Conservation (phyloP, 2,113 vertebrate genomes). For the Corvus moneduloides region DNA sequence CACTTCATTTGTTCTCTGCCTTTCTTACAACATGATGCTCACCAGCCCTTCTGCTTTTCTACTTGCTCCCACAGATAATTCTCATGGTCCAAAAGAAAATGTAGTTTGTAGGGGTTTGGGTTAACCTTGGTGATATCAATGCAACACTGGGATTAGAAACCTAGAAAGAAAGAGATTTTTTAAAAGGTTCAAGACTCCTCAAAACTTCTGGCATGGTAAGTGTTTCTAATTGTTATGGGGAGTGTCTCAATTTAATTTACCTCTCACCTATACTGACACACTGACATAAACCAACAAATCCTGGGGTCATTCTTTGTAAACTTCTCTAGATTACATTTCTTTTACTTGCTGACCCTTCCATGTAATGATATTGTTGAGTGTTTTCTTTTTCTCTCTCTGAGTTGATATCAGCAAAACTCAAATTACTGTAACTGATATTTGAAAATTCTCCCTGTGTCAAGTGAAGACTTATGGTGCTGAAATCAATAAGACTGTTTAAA, state of each 20-base stretch:
- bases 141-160: slow-evolving; percentile 37
- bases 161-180: background rate
- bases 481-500: slow-evolving; percentile 87
- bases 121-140: background rate
- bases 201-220: slow-evolving; percentile 14
- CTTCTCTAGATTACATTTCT: slow-evolving; percentile 32
- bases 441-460: slow-evolving; percentile 78
- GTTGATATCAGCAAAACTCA: slow-evolving; percentile 73
- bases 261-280: background rate
- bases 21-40: background rate
- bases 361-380: background rate
- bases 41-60: background rate
- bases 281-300: background rate
- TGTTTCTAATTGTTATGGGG: background rate
- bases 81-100: slow-evolving; percentile 7
- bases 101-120: background rate
- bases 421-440: slow-evolving; percentile 78
- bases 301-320: slow-evolving; percentile 5
- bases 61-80: background rate
- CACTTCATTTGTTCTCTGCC: background rate
- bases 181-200: background rate
- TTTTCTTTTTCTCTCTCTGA: slow-evolving; percentile 13
- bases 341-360: slow-evolving; percentile 10
- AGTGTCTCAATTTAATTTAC: slow-evolving; percentile 7
- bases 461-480: slow-evolving; percentile 77